Conservation (phyloP, 2,113 vertebrate genomes). For the Spheniscus mendiculus region DNA sequence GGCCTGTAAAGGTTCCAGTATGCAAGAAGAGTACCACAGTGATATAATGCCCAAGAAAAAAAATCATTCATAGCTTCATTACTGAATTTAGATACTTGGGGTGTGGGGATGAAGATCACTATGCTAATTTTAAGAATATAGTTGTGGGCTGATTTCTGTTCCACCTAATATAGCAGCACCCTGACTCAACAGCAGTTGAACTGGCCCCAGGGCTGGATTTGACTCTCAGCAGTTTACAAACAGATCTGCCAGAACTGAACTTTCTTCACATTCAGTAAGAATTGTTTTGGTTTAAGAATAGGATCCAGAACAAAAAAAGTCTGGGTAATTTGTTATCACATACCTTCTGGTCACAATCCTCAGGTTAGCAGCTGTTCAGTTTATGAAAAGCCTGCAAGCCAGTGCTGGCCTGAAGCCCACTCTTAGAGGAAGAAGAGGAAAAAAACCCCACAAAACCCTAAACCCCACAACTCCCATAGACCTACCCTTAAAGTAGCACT, state of each 20-base stretch:
- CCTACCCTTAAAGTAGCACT: background rate
- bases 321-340: background rate
- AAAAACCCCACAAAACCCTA: fast-evolving
- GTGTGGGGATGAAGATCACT: background rate
- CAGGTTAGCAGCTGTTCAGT: background rate
- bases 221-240: background rate
- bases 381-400: background rate
- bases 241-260: background rate
- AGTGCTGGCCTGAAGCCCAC: background rate
- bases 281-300: background rate
- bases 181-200: background rate
- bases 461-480: background rate
- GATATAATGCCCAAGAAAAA: background rate
- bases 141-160: background rate
- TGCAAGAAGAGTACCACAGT: background rate
- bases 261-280: background rate
- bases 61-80: background rate
- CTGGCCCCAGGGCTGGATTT: background rate
- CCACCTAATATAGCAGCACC: background rate
- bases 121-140: background rate
- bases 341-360: background rate
- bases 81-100: background rate
- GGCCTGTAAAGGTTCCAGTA: conserved; percentile 33
- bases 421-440: background rate
- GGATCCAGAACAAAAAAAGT: background rate